A percentile compares a stretch with the other conserved stretches of the same genome.
These are phyloP conservation scores for Erythrolamprus reginae DNA, from an alignment of 2,113 vertebrate genomes.

Conservation along the genomic window DNA sequence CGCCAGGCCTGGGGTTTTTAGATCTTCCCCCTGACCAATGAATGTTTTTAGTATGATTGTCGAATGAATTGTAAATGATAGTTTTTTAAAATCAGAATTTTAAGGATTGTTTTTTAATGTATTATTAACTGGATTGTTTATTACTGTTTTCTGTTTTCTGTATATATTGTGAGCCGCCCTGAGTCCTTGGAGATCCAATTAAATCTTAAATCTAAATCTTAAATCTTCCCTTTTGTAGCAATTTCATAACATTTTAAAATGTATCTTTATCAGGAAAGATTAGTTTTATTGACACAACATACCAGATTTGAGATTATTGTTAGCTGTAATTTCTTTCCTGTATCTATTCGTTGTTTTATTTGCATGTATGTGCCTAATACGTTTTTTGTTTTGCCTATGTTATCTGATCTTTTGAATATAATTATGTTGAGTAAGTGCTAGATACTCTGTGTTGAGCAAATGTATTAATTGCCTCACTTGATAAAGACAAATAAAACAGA, in stretches of 20 bases:
- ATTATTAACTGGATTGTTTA: too few relatives aligned
- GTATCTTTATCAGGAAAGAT: background rate
- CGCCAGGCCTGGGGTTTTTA: too few relatives aligned
- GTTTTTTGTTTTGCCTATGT: conserved; percentile 46
- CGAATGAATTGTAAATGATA: too few relatives aligned
- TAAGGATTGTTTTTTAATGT: too few relatives aligned
- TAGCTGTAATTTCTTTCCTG: conserved; percentile 13
- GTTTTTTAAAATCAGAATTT: too few relatives aligned
- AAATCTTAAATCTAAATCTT: too few relatives aligned
- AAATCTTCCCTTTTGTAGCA: background rate
- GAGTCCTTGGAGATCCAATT: too few relatives aligned
- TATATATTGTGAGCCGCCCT: too few relatives aligned
- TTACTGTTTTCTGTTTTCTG: too few relatives aligned
- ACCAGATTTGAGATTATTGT: background rate
- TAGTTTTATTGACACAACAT: background rate
- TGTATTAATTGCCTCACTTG: background rate
- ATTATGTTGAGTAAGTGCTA: accelerated
- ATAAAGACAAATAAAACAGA: background rate
- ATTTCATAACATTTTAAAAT: background rate
- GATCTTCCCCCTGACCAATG: too few relatives aligned
- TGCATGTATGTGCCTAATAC: conserved; percentile 40
- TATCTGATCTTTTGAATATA: conserved; percentile 23
- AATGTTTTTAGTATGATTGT: too few relatives aligned
- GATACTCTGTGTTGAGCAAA: conserved; percentile 12
- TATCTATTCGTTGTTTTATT: conserved; percentile 54